Base-by-base conservation (phyloP, 2,113 vertebrate genomes). In the Willisornis vidua region DNA sequence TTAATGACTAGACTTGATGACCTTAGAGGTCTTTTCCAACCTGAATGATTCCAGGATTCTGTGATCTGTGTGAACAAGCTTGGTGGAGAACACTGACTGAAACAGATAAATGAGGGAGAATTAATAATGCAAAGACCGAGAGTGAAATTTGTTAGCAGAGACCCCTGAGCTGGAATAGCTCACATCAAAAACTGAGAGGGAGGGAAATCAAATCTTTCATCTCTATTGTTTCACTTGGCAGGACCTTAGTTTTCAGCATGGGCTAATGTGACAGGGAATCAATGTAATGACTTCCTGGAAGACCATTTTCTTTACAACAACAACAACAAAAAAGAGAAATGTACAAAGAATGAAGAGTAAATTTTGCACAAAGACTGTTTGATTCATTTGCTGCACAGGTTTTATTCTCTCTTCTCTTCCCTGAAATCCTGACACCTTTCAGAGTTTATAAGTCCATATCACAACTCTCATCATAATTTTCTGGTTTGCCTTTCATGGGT, bases 261-360 rank as follows among this genome's bases (percentile, higher is more conserved):
- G 67, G 43, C 39, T 95, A 95, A 94, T 71, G 93, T 77, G 93
- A 77, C 91, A 91, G 46, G 15, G 46, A 94, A 94, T 96, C 85
- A 12, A 85, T 93, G 51, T 86, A 93, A 96, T 86, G 78, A 86
- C 93, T 80, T 90, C 63, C 55, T 85, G 26, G 78, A 90, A 94
- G 91, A 90, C 70, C n/a, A 80, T 96, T 94, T 96, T 91, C 62
- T 85, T 94, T 87, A 51, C n/a, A 68, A 65, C n/a, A 83, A 94
- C 54, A 84, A 67, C 54, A 87, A 72, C 37, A 87, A 77, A 10
- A 77, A 87, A 83, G 81, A 90, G 26, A 61, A 85, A 94, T 80
- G 63, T 46, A 22, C 54, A 51, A 75, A 70, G 81, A 95, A 85
- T 25, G 48, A 77, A 59, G 37, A 43, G 18, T 54, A 83, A 51